These are phyloP conservation scores for Drosophila teissieri DNA, from an alignment of 1,140 invertebrate genomes.

Conservation along the genomic window DNA sequence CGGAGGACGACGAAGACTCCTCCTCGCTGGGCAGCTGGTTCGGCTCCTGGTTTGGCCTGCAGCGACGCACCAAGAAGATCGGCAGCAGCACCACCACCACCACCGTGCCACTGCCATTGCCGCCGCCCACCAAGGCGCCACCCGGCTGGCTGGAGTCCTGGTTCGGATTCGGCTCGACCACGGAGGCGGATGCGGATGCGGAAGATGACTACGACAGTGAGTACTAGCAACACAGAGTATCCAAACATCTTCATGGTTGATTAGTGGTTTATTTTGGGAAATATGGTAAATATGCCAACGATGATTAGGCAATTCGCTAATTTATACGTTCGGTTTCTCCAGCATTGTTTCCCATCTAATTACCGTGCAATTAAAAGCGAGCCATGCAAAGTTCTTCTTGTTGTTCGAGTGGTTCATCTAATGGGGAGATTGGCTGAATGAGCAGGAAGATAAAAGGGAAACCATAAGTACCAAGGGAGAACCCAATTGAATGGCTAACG, in stretches of 20 bases:
- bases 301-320: neutral
- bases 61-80: constrained; percentile 70
- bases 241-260: neutral
- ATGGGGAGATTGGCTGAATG: constrained; percentile 37
- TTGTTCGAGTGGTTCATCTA: constrained; percentile 11
- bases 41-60: constrained; percentile 71
- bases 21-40: constrained; percentile 68
- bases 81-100: constrained; percentile 27
- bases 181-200: constrained; percentile 22
- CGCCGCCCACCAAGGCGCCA: constrained; percentile 45
- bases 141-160: constrained; percentile 73
- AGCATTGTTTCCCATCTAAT: neutral
- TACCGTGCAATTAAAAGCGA: constrained; percentile 14
- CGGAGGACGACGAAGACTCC: constrained; percentile 26
- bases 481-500: constrained; percentile 24
- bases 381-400: neutral
- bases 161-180: constrained; percentile 65
- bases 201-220: constrained; percentile 76
- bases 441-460: constrained; percentile 19
- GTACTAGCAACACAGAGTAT: no score
- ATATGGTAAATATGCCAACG: constrained; percentile 4
- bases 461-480: constrained; percentile 8
- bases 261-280: neutral
- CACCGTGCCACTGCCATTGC: constrained; percentile 28
- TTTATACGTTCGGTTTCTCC: no score